Conservation (phyloP, 1,140 invertebrate species). For the Uloborus diversus region DNA sequence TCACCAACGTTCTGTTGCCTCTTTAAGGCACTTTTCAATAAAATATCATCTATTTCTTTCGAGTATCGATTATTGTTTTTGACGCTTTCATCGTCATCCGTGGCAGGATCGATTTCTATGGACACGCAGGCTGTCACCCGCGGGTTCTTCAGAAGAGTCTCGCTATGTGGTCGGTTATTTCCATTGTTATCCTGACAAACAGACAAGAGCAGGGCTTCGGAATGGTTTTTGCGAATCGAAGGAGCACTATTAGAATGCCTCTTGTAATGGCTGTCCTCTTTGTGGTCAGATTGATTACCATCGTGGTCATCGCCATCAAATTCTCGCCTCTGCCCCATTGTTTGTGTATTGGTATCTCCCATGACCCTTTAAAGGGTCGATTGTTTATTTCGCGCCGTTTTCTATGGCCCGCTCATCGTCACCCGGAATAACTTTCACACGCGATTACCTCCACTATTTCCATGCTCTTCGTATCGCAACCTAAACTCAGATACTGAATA, state of each 20-base stretch:
- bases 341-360: constrained; percentile 18
- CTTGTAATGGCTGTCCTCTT: no score
- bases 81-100: constrained; percentile 43
- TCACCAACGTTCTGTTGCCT: constrained; percentile 27
- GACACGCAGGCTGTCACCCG: constrained; percentile 17
- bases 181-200: not conserved
- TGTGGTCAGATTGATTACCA: not conserved
- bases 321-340: constrained; percentile 38
- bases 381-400: no score
- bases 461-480: no score
- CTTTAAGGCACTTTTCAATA: not conserved
- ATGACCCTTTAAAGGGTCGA: constrained; percentile 1
- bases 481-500: constrained; percentile 28
- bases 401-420: no score
- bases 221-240: constrained; percentile 29
- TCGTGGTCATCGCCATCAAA: constrained; percentile 19
- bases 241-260: no score
- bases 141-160: not conserved
- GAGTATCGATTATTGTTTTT: constrained; percentile 10
- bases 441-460: no score
- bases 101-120: constrained; percentile 48
- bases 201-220: constrained; percentile 13
- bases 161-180: constrained; percentile 24
- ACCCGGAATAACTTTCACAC: no score
- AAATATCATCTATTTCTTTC: not conserved